A percentile compares a stretch with the other conserved stretches of the same genome.
These are phyloP conservation scores for Octopus bimaculoides DNA, from an alignment of 1,140 invertebrate species.

Conservation along the genomic window DNA sequence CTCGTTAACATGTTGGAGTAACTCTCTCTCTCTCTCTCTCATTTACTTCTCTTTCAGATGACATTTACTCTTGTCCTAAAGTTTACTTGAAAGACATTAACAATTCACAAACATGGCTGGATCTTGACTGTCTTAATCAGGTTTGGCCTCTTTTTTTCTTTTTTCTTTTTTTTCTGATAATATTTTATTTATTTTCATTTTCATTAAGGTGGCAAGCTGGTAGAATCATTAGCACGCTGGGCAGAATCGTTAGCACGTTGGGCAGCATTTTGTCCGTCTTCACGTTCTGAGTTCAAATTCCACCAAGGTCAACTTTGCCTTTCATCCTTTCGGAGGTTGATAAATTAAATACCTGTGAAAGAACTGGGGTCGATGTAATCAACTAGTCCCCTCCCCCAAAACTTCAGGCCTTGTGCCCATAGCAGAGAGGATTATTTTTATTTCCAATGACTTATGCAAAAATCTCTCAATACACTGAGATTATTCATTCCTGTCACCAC, in stretches of 20 bases:
- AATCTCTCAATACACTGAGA: too few relatives aligned
- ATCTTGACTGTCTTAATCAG: slow-evolving; percentile 46
- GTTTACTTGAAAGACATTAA: slow-evolving; percentile 21
- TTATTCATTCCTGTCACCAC: too few relatives aligned
- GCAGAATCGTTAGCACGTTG: neutral
- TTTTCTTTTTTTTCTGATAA: slow-evolving; percentile 1
- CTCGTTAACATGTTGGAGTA: neutral
- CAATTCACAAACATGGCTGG: slow-evolving; percentile 55
- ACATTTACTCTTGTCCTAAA: slow-evolving; percentile 1
- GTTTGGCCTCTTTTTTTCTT: slow-evolving; percentile 18
- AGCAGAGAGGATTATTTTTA: too few relatives aligned
- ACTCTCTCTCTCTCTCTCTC: neutral
- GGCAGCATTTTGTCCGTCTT: neutral
- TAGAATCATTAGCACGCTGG: neutral
- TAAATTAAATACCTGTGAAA: neutral
- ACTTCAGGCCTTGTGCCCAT: neutral
- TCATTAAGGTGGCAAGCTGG: neutral
- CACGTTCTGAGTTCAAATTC: neutral
- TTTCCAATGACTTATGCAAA: too few relatives aligned
- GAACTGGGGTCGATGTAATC: neutral
- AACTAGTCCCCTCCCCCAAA: neutral
- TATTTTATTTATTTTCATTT: neutral
- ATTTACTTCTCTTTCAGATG: neutral
- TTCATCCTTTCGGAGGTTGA: neutral
- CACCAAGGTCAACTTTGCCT: neutral